Evolutionary conservation across 2,797 vertebrate species (phyloP).

Genomic region (Falco novaeseelandiae): DNA sequence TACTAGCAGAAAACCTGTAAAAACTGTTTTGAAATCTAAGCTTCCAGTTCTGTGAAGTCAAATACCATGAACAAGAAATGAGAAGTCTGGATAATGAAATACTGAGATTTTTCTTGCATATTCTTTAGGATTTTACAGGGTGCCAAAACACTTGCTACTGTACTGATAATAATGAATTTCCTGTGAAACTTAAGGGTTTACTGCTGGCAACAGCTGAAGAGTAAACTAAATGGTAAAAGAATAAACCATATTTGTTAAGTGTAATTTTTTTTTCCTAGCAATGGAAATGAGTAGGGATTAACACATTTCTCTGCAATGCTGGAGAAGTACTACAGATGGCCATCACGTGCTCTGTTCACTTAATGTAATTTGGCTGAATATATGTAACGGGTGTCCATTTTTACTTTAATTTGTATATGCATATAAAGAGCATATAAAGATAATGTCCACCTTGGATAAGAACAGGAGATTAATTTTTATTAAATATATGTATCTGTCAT

Average conservation of each 20-base stretch:
- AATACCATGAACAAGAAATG: background rate
- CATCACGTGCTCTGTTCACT: background rate
- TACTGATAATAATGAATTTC: constrained; percentile 20
- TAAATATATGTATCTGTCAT: background rate
- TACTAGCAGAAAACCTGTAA: constrained; percentile 23
- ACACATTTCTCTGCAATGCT: constrained; percentile 8
- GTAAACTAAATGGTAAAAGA: constrained; percentile 14
- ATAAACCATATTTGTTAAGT: constrained; percentile 19
- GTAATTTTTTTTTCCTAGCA: background rate
- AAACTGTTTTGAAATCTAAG: constrained; percentile 15
- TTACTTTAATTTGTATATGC: constrained; percentile 12
- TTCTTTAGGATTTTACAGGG: background rate
- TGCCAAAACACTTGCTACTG: constrained; percentile 33
- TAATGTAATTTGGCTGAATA: constrained; percentile 2
- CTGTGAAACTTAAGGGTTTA: constrained; percentile 15
- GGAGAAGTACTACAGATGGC: constrained; percentile 11
- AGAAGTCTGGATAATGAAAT: constrained; percentile 8
- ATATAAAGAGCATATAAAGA: constrained; percentile 10
- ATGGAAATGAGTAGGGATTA: background rate
- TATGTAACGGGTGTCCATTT: constrained; percentile 10
- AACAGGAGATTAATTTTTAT: background rate
- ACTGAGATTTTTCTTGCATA: background rate
- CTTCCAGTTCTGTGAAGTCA: constrained; percentile 23
- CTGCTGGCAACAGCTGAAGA: background rate
- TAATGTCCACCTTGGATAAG: background rate